phyloP scores from a whole-genome alignment of 2,888 invertebrate species.

The Podabrus alpinus region DNA sequence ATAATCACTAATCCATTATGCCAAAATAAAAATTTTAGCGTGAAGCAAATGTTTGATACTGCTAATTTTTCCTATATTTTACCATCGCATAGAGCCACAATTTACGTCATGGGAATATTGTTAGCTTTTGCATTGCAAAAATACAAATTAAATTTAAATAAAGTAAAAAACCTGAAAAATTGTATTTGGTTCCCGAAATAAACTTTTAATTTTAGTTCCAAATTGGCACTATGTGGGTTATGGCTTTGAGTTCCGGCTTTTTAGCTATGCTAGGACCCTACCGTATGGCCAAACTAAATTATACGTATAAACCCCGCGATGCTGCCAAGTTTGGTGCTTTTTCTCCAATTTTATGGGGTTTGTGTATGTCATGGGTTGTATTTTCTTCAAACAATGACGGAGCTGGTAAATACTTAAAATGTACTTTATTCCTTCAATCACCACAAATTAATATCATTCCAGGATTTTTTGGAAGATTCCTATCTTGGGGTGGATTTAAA shows the following conservation, averaged over 20 bases:
- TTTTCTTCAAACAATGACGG: constrained; percentile 61
- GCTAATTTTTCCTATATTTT: constrained; percentile 68
- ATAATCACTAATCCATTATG: neutral
- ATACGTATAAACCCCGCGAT: constrained; percentile 57
- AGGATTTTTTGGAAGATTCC: constrained; percentile 58
- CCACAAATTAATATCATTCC: constrained; percentile 14
- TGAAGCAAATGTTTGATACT: constrained; percentile 65
- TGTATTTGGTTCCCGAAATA: neutral
- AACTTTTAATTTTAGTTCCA: constrained; percentile 51
- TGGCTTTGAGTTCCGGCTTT: constrained; percentile 51
- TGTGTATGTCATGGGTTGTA: constrained; percentile 59
- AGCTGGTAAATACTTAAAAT: constrained; percentile 54
- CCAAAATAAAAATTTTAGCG: constrained; percentile 52
- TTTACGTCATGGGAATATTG: constrained; percentile 66
- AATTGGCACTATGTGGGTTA: constrained; percentile 54
- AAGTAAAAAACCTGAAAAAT: neutral
- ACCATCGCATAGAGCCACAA: constrained; percentile 66
- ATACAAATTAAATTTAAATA: constrained; percentile 17
- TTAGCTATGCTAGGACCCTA: constrained; percentile 60
- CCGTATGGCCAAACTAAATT: constrained; percentile 59
- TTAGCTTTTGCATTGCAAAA: constrained; percentile 59
- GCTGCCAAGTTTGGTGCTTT: constrained; percentile 63
- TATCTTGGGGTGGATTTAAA: constrained; percentile 54
- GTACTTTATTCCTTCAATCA: constrained; percentile 4
- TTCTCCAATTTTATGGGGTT: constrained; percentile 63